Evolutionary conservation across 92 coral and sea anemone species (phyloP), one percentile per base, ranked within the genome.

Genomic region (Nematostella vectensis): DNA sequence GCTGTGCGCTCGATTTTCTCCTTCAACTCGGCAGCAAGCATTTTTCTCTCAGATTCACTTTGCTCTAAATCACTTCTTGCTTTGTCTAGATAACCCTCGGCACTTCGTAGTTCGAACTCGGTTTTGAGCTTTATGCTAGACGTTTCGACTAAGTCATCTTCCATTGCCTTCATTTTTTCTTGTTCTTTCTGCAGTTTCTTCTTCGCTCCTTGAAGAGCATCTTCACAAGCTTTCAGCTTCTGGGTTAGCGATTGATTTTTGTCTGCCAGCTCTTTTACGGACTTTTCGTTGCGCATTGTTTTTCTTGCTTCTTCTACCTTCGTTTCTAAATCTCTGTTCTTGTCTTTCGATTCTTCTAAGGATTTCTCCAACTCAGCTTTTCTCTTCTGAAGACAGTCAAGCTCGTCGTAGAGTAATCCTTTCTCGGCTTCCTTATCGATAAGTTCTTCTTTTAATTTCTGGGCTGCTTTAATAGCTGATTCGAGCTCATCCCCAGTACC

Each of bases 1-100:
- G 94, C 79, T 44, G 80, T 61, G 59, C 59, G 47, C 56, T 80
- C 87, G 18, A 85, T 80, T 57, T 75, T 85, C 18, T 85, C 94
- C 58, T 81, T 71, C 11, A 85, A 56, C n/a, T 85, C 84, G 2
- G 53, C 33, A 43, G 45, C 69, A 47, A 85, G 54, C 67, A 77
- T 25, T 48, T 61, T 69, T 44, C 79, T 58, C 21, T 85, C 94
- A 15, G 76, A 71, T 54, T 85, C 83, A 50, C 80, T 75, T 24
- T 85, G 88, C 31, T 58, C 40, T 8, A 80, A 74, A 33, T 65
- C 74, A 29, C 29, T 63, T 47, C 51, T 73, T 0, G 59, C 69
- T 31, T 67, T 75, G 57, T 80, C 94, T 13, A 66, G 65, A 30
- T 80, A 83, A 13, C 48, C 42, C 31, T 37, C 60, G 17, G 71